These are phyloP conservation scores for Hylomyscus alleni DNA, from an alignment of 2,797 vertebrate species.

Conservation along the genomic window DNA sequence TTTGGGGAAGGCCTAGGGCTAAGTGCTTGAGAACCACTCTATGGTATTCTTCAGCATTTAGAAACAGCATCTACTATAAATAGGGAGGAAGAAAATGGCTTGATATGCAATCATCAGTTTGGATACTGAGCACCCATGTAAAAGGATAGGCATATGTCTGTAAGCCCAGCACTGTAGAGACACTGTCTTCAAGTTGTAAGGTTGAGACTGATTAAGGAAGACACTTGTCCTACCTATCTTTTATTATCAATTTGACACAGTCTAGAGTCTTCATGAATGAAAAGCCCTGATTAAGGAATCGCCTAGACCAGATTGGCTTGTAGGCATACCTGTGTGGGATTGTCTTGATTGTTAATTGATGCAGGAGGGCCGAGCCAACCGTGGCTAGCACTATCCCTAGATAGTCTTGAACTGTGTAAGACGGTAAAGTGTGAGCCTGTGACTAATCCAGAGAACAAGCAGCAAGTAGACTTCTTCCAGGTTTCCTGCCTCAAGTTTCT, in stretches of 20 bases:
- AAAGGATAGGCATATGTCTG: not conserved
- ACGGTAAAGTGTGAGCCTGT: not conserved
- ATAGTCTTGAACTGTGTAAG: not conserved
- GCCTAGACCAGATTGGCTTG: not conserved
- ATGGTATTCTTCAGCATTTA: not conserved
- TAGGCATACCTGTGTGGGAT: not conserved
- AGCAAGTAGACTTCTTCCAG: not conserved
- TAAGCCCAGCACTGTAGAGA: not conserved
- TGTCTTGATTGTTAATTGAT: not conserved
- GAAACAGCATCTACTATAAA: not conserved
- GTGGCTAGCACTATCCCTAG: not conserved
- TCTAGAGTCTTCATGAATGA: not conserved
- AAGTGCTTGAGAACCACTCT: conserved; percentile 6
- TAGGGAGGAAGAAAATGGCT: not conserved
- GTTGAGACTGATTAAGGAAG: not conserved
- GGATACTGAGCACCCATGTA: not conserved
- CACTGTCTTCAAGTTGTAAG: not conserved
- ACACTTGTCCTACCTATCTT: not conserved
- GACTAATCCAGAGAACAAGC: not conserved
- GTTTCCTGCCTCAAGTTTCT: not conserved
- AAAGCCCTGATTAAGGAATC: not conserved
- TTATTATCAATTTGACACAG: not conserved
- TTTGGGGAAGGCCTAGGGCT: not conserved
- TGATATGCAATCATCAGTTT: not conserved
- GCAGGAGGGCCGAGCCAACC: not conserved